Evolutionary conservation across 2,888 invertebrate genomes (phyloP).

Genomic region (Harpalus rubripes): DNA sequence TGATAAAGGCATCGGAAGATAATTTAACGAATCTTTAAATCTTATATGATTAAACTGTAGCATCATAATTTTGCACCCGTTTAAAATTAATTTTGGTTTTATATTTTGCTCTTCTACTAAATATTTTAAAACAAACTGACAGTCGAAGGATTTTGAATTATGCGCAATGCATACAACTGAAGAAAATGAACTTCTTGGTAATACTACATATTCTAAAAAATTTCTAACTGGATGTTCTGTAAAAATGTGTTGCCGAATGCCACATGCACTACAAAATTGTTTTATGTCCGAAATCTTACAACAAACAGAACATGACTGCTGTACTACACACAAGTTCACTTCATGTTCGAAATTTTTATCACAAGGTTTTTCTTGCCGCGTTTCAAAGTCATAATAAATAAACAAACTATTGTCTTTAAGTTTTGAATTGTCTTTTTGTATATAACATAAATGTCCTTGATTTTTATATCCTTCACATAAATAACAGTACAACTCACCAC

Average conservation of each 20-base stretch:
- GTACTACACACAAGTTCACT: no score
- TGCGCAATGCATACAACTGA: background rate
- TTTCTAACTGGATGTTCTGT: constrained; percentile 15
- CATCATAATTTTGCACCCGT: constrained; percentile 27
- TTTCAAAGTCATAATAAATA: constrained; percentile 5
- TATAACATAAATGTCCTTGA: no score
- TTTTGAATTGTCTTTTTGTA: constrained; percentile 1
- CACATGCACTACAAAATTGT: no score
- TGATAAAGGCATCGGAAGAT: constrained; percentile 68
- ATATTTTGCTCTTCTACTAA: background rate
- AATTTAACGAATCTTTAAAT: constrained; percentile 57
- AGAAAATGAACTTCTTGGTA: constrained; percentile 37
- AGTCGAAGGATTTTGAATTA: constrained; percentile 18
- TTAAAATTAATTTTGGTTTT: constrained; percentile 35
- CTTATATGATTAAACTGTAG: constrained; percentile 53
- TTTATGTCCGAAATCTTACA: no score
- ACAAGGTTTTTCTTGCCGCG: no score
- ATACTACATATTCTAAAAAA: constrained; percentile 18
- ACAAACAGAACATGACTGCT: no score
- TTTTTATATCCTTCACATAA: background rate
- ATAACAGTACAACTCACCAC: background rate
- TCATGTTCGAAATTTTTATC: no score
- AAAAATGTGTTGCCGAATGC: no score
- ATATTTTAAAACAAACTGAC: no score
- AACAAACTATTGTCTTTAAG: constrained; percentile 16